Conservation (phyloP, 2,888 invertebrate species). For the Philereme vetulata region DNA sequence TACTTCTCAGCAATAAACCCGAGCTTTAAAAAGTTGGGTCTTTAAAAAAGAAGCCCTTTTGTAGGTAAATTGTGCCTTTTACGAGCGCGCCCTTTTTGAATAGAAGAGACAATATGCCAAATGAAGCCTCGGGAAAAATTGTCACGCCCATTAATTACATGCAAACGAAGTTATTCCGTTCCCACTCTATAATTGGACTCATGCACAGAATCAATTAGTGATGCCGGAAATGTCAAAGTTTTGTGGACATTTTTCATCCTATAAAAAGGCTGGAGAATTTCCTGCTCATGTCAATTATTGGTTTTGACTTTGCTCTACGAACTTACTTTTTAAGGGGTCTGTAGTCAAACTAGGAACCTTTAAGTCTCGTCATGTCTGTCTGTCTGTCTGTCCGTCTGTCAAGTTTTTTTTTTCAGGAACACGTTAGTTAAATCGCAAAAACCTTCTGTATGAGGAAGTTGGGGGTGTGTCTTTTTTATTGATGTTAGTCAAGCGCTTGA, state of each 20-base stretch:
- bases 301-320: neutral
- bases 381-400: too few relatives aligned
- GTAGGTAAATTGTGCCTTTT: slow-evolving; percentile 38
- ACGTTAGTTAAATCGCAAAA: too few relatives aligned
- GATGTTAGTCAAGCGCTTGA: too few relatives aligned
- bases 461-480: too few relatives aligned
- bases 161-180: slow-evolving; percentile 71
- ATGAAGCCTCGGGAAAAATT: slow-evolving; percentile 55
- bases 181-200: slow-evolving; percentile 66
- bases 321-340: too few relatives aligned
- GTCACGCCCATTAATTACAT: slow-evolving; percentile 66
- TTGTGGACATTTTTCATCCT: neutral
- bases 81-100: slow-evolving; percentile 42
- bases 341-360: too few relatives aligned
- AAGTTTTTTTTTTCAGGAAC: too few relatives aligned
- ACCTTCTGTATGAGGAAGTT: too few relatives aligned
- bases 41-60: slow-evolving; percentile 34
- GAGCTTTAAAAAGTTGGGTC: slow-evolving; percentile 36
- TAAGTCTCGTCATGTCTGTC: too few relatives aligned
- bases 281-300: neutral
- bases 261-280: neutral
- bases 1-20: slow-evolving; percentile 39
- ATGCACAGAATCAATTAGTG: slow-evolving; percentile 69
- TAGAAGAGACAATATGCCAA: slow-evolving; percentile 56
- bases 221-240: slow-evolving; percentile 9